phyloP scores from a whole-genome alignment of 2,113 vertebrate species.

The Maccullochella peelii region DNA sequence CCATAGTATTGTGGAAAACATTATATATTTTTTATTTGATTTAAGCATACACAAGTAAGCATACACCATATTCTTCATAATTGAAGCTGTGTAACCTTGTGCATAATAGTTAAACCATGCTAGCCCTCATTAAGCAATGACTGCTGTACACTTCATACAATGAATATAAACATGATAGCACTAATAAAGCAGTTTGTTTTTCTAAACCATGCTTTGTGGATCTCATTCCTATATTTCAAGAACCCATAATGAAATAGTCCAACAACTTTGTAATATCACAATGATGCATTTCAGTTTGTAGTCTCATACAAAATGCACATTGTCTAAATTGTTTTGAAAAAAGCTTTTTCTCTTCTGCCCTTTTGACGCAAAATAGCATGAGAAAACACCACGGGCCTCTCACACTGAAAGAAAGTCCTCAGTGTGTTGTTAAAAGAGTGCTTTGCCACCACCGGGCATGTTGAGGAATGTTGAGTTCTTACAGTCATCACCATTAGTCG shows the following conservation, averaged over 20 bases:
- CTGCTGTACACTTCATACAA: conserved; percentile 69
- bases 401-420: conserved; percentile 19
- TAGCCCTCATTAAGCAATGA: conserved; percentile 80
- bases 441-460: conserved; percentile 28
- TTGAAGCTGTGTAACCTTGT: conserved; percentile 80
- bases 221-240: conserved; percentile 44
- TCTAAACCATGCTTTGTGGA: conserved; percentile 69
- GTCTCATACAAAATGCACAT: conserved; percentile 25
- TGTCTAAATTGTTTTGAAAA: conserved; percentile 35
- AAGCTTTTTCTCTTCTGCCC: background rate
- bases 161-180: conserved; percentile 71
- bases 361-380: conserved; percentile 5
- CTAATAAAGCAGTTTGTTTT: conserved; percentile 69
- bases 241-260: conserved; percentile 28
- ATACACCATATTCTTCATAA: conserved; percentile 73
- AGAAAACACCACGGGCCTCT: conserved; percentile 7
- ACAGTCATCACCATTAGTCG: conserved; percentile 39
- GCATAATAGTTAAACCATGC: conserved; percentile 82
- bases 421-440: conserved; percentile 1
- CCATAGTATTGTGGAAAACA: conserved; percentile 69
- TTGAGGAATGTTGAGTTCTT: conserved; percentile 65
- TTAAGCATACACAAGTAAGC: conserved; percentile 80
- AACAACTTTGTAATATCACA: conserved; percentile 8
- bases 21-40: conserved; percentile 72
- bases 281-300: conserved; percentile 14